Base-by-base conservation (phyloP, 2,888 invertebrate genomes). In the Drosophila ochracea region DNA sequence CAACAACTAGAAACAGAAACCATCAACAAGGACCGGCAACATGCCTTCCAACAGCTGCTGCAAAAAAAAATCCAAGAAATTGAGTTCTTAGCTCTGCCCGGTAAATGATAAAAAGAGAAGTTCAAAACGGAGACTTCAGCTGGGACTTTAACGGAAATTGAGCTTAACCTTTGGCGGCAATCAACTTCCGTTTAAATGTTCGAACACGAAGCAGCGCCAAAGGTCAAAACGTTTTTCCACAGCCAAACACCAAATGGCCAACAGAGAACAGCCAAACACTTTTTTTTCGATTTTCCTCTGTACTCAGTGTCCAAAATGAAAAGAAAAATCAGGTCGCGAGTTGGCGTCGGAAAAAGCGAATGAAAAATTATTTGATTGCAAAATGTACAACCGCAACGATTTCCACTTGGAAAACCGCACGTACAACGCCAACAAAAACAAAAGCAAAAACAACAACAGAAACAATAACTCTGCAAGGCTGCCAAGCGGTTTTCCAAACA, bases 181-280 rank as follows among this genome's bases (percentile, higher is more conserved):
- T 83, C 85, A 85, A 90, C 91, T 89, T 91, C 88, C 88, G 91
- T 91, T 88, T 91, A 90, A 89, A 90, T 89, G 91, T 89, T 90
- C 84, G 84, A 89, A 84, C 90, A 89, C 87, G 91, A 91, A 70
- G 76, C 75, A 74, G 74, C 82, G 64, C 73, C 81, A 90, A 88
- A 91, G 81, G 87, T 87, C 80, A 89, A 88, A 88, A 89, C 87
- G 82, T 89, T 89, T 89, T 84, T 76, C 73, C 73, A 71, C 72
- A 74, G 80, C 53, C 63, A 65, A 75, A 80, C 80, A 71, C 67
- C 64, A 72, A 73, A 73, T 72, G 74, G 74, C 67, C 47, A 74
- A 68, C 63, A 37, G 54, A 71, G 58, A 59, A 49, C 49, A 60
- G 58, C 37, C 53, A 65, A 78, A 81, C 73, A 78, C 82, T 74